Conservation (phyloP, 1,140 invertebrate genomes). For the Drosophila hydei region DNA sequence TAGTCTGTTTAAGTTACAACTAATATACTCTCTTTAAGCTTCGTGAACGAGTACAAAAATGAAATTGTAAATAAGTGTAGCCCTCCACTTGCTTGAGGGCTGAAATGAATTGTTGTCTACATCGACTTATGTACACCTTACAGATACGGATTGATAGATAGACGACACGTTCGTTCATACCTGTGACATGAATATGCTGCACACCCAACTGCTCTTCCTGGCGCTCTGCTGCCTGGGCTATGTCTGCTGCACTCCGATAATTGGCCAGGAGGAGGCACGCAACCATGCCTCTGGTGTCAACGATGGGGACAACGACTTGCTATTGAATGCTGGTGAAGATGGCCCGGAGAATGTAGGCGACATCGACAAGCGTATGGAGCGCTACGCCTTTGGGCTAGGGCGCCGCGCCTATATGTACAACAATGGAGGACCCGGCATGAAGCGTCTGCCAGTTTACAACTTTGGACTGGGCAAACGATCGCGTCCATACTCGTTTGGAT, state of each 20-base stretch:
- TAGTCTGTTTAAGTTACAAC: too few species aligned
- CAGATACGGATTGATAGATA: constrained; percentile 27
- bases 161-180: constrained; percentile 10
- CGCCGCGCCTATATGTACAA: constrained; percentile 79
- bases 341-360: constrained; percentile 46
- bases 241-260: constrained; percentile 60
- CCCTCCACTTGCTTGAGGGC: too few species aligned
- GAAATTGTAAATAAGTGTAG: too few species aligned
- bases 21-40: too few species aligned
- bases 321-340: constrained; percentile 36
- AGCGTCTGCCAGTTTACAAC: constrained; percentile 81
- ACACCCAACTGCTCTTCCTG: constrained; percentile 61
- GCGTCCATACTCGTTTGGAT: constrained; percentile 78
- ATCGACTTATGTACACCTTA: constrained; percentile 42
- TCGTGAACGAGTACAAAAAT: too few species aligned
- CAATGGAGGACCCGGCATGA: constrained; percentile 73
- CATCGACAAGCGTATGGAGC: constrained; percentile 74
- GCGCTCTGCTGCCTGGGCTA: constrained; percentile 68
- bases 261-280: constrained; percentile 52
- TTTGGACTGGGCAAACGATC: constrained; percentile 83
- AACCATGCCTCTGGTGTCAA: constrained; percentile 21
- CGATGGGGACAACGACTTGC: constrained; percentile 40
- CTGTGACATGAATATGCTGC: constrained; percentile 59
- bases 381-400: constrained; percentile 78
- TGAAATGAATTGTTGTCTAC: constrained; percentile 15